Evolutionary conservation across 2,113 vertebrate genomes (phyloP), one percentile per base, ranked within the genome.

Genomic region (Trematocara macrostoma): DNA sequence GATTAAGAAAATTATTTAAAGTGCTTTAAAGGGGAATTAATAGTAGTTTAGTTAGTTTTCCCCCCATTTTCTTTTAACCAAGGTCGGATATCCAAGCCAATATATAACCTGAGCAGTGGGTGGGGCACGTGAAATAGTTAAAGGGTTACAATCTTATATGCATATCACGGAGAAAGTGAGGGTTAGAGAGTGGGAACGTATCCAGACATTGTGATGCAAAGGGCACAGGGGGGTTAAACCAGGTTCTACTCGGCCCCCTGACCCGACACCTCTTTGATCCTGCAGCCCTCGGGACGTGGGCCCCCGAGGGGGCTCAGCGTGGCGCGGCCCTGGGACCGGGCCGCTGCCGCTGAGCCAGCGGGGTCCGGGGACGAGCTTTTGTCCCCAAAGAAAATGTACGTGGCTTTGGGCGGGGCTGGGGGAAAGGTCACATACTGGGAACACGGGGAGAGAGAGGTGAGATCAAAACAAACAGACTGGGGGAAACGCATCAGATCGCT

Each of bases 321-420:
- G 92, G 67, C 45, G 79, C 56, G 5, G 82, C 91, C 91, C 89
- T 91, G 92, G 88, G 89, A 91, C 90, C 56, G 74, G 84, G 69
- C 84, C 81, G 29, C 88, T 87, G 90, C 83, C 78, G 79, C 11
- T 23, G 83, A 84, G 90, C 83, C 92, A 92, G 89, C 51, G 47
- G 91, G 94, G 91, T 87, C 85, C 2, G 15, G 78, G 87, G 85
- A 57, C 61, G 5, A 11, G 81, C 91, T 88, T 95, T 96, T 95
- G 94, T 95, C 87, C 90, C 88, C 84, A 94, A 95, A 95, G 94
- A 96, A 96, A 96, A 95, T 95, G 87, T 94, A 95, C 94, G 87
- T 91, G 88, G 87, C 87, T 90, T 91, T 93, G 94, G 93, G 94
- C 79, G 91, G 91, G 88, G 83, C 87, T 8, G 18, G 71, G 82